Percentiles rank a stretch among this genome's conserved stretches.
Conservation (phyloP, 2,797 vertebrate species). For the Gallirallus australis region DNA sequence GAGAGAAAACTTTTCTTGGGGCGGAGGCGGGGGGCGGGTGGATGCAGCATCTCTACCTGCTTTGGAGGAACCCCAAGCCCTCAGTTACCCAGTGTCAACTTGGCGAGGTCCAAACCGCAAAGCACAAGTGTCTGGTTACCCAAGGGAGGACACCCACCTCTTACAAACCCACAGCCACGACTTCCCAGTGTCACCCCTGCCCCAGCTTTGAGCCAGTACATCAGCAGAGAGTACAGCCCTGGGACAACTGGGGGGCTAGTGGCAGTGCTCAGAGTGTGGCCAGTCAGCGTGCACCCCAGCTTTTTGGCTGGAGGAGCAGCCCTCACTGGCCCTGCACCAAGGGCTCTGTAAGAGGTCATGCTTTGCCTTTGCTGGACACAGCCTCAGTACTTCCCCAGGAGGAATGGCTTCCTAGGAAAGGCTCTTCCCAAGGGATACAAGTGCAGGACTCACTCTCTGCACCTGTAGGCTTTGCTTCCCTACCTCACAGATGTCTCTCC, state of each 20-base stretch:
- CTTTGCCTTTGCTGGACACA: background rate
- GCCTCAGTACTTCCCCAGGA: background rate
- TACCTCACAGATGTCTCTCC: background rate
- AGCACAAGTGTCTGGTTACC: background rate
- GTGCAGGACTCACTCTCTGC: background rate
- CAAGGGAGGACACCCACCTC: background rate
- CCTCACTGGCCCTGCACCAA: rapidly evolving
- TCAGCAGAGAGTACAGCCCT: background rate
- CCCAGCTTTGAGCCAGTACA: rapidly evolving
- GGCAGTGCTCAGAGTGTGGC: background rate
- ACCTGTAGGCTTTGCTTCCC: background rate
- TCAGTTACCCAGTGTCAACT: background rate
- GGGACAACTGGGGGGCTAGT: rapidly evolving
- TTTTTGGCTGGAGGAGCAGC: background rate
- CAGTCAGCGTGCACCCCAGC: background rate
- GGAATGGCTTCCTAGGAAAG: background rate
- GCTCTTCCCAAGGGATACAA: background rate
- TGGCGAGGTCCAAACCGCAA: background rate
- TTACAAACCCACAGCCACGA: background rate
- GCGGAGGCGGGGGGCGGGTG: background rate
- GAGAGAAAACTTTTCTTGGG: background rate
- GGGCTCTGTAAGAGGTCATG: background rate
- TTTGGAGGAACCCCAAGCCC: background rate
- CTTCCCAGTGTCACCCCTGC: too few species aligned
- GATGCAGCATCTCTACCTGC: background rate